Base-by-base conservation (phyloP, 2,888 invertebrate genomes). In the Tetrapedia diversipes region DNA sequence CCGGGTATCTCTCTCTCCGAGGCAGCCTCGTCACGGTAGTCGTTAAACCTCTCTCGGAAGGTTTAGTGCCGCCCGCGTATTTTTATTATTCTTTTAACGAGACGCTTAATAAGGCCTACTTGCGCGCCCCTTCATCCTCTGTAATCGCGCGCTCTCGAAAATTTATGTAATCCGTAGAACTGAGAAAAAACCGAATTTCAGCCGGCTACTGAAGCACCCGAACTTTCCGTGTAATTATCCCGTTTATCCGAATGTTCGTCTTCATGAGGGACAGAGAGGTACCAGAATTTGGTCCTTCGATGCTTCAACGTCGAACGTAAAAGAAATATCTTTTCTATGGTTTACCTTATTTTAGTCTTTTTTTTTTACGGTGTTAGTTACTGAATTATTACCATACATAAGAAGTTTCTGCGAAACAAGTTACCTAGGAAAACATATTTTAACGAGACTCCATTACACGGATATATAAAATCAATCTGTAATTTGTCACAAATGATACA, bases 51-150 rank as follows among this genome's bases (percentile, higher is more conserved):
- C 79, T 47, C 41, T 37, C 39, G 37, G 37, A 19, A 34, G 60
- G 47, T 80, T 77, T 75, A 75, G 51, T 68, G 34, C 53, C 34
- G 47, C 24, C 43, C 37, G 27, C 2, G 32, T 41, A 60, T 54
- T 76, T 68, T 76, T 75, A 69, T 60, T 77, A 75, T 77, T 64
- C 57, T 54, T 57, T 75, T 75, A 77, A 65, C 59, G 49, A 60
- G 54, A 27, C 75, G 32, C 57, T 63, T 77, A 68, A 75, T 77
- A 77, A 74, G 59, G 53, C 22, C 43, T 63, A 68, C 59, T 64
- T 24, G 47, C n/a, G n/a, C n/a, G n/a, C 49, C 14, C 45, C 2
- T 53, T 67, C 60, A 16, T 37, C 29, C 39, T 8, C 37, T 10
- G 43, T 60, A 74, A 64, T 77, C 43, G 51, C 6, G 10, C 54